Conservation (phyloP, 1,140 invertebrate genomes). For the Ruditapes philippinarum region DNA sequence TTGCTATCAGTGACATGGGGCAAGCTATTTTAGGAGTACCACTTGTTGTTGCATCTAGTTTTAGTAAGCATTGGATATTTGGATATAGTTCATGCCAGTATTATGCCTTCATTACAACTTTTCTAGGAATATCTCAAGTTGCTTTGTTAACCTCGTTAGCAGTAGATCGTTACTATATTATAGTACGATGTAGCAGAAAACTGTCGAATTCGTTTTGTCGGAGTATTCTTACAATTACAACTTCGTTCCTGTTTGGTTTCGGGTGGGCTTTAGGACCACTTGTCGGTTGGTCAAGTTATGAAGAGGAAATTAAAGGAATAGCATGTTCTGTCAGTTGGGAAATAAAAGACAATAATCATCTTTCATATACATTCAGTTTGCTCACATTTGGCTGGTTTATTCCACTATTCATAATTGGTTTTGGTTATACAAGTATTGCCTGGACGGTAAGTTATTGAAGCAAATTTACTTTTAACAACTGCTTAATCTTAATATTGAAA, state of each 20-base stretch:
- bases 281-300: constrained; percentile 27
- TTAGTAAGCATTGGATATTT: constrained; percentile 13
- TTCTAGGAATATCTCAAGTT: constrained; percentile 28
- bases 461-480: too few relatives aligned
- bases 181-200: neutral
- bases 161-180: constrained; percentile 32
- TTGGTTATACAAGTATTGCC: neutral
- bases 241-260: neutral
- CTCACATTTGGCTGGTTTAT: constrained; percentile 42
- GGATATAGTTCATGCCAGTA: neutral
- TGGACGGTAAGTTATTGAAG: constrained; percentile 22
- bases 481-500: too few relatives aligned
- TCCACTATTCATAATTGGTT: neutral
- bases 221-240: neutral
- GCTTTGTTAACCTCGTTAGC: constrained; percentile 26
- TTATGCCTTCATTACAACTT: constrained; percentile 23
- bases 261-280: constrained; percentile 28
- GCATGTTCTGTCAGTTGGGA: too few relatives aligned
- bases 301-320: constrained; percentile 7
- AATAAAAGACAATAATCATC: too few relatives aligned
- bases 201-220: too few relatives aligned
- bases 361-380: too few relatives aligned
- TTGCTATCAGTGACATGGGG: constrained; percentile 1
- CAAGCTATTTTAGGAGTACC: neutral
- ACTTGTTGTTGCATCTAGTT: constrained; percentile 12